Evolutionary conservation across 2,797 vertebrate genomes (phyloP), one percentile per base, ranked within the genome.

Genomic region (Sebastes steindachneri): DNA sequence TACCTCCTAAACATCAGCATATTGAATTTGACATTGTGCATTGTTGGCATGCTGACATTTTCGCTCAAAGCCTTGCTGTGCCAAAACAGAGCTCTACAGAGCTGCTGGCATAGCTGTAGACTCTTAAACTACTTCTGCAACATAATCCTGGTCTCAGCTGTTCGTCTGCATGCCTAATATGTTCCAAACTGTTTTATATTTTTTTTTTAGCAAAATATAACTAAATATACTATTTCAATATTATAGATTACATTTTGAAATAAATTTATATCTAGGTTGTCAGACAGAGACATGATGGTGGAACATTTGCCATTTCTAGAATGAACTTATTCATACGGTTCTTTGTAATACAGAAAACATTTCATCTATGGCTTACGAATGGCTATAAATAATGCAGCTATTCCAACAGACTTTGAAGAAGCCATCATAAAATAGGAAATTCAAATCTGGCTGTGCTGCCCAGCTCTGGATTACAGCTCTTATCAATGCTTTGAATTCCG

Each of bases 301-400:
- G 21, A 23, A 37, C 55, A 26, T 59, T 65, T 64, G 9, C 58
- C 29, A 37, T 68, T 75, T 14, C n/a, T 10, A 67, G 21, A 21
- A 70, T 54, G 54, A 9, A 17, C n/a, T 48, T 31, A 48, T 62
- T 76, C 12, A 25, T 45, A 2, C n/a, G 48, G 67, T 15, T 67
- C 9, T 66, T 31, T 76, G 31, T 69, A 48, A 57, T 57, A 31
- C 35, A 51, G 63, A 77, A 82, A 68, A 63, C 8, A 68, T 59
- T 67, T 77, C 7, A 77, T 77, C 29, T n/a, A 23, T 77, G 62
- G 17, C 58, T 68, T 67, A 62, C 17, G 2, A 59, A 17, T 26
- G 37, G 57, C 28, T 83, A 71, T 80, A 68, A 78, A 78, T 83
- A 80, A 71, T 81, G 7, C 23, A 78, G 65, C 54, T 57, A 17